Base-by-base conservation (phyloP, 2,888 invertebrate species). In the Parasteatoda lunata region DNA sequence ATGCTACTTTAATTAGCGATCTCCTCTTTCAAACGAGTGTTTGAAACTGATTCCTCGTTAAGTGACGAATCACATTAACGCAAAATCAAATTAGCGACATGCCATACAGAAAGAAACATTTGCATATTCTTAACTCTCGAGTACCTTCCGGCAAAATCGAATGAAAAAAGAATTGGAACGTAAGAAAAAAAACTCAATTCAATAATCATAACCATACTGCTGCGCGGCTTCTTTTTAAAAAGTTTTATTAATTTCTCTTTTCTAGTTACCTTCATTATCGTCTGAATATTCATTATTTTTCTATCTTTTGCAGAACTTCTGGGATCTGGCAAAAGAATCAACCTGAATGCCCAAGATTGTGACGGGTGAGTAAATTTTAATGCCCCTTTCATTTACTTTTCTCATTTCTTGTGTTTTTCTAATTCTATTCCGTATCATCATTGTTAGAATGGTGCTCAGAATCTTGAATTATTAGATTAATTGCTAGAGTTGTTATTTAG, bases 361-460 rank as follows among this genome's bases (percentile, higher is more conserved):
- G 88, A 88, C 77, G 88, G 88, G 88, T 88, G 66, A 84, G 88
- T 88, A 15, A 72, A 52, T 76, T 78, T 79, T 77, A 85, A 80
- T 79, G 71, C 48, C 9, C 45, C 52, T 52, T 45, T 68, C 30
- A 64, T 45, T 72, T 65, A 30, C 30, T 78, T 45, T 45, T 73
- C 52, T 72, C 13, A 59, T 75, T 75, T 68, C 13, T 48, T 13
- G 9, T 73, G 11, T 13, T 51, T 47, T 66, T 71, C 13, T 72
- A 5, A 30, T 47, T 72, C 11, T 68, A 30, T 71, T 54, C 11
- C 48, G 49, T 77, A 48, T 66, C 9, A 9, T 6, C 15, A 30
- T 76, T 5, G 65, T 65, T 59, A 59, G 59, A 4, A 13, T 59
- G 59, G n/a, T 59, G 5, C 9, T 4, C n/a, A 13, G 9, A 13